Evolutionary conservation across 2,888 invertebrate genomes (phyloP).

Genomic region (Petrophora chlorosata): DNA sequence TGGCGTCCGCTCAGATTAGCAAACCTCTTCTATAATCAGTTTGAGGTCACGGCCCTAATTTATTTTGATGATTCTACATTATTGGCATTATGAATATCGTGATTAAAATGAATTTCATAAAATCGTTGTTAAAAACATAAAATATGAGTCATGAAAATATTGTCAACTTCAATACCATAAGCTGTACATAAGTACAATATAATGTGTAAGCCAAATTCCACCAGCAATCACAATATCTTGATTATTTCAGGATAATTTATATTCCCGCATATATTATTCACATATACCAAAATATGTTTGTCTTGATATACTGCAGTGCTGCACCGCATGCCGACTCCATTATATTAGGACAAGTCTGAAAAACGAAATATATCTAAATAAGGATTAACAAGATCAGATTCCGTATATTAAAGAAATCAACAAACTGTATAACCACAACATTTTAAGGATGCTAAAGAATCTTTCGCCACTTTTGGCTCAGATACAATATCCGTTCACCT

Average conservation of each 20-base stretch:
- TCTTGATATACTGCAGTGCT: conserved; percentile 78
- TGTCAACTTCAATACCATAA: too few species aligned
- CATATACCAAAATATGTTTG: conserved; percentile 84
- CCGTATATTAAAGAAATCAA: too few species aligned
- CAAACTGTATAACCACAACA: too few species aligned
- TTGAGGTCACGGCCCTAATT: too few species aligned
- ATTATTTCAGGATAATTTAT: conserved; percentile 64
- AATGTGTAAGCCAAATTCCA: conserved; percentile 64
- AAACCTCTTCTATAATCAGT: conserved; percentile 7
- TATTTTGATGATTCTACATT: too few species aligned
- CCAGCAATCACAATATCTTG: conserved; percentile 63
- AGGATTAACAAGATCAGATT: too few species aligned
- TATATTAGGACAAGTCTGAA: conserved; percentile 81
- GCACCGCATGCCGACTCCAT: conserved; percentile 55
- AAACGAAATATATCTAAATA: conserved; percentile 43
- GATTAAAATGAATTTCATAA: background rate
- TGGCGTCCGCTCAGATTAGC: conserved; percentile 7
- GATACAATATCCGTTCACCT: too few species aligned
- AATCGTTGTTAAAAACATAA: conserved; percentile 11
- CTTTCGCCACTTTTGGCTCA: too few species aligned
- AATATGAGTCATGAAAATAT: conserved; percentile 13
- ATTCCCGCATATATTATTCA: conserved; percentile 76
- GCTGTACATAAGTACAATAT: conserved; percentile 47
- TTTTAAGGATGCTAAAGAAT: too few species aligned
- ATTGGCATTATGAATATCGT: background rate